phyloP scores from a whole-genome alignment of 2,888 invertebrate species.

The Luperina testacea region DNA sequence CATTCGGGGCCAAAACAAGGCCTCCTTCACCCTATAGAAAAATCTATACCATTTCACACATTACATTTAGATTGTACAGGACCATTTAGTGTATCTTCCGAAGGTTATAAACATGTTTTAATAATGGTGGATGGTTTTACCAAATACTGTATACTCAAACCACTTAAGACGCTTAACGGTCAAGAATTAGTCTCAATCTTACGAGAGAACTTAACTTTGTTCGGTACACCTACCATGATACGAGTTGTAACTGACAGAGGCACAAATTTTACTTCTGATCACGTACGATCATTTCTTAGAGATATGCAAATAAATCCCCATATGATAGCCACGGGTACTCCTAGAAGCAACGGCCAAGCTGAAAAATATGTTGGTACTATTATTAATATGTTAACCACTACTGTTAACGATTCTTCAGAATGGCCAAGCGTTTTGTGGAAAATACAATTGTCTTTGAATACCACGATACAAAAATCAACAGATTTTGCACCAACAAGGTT shows the following conservation, averaged over 20 bases:
- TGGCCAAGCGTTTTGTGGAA: conserved; percentile 32
- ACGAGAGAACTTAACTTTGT: conserved; percentile 61
- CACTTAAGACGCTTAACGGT: conserved; percentile 59
- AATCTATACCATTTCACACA: conserved; percentile 19
- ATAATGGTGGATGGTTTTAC: conserved; percentile 65
- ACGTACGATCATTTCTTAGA: conserved; percentile 5
- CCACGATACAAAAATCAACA: conserved; percentile 21
- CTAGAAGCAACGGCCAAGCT: conserved; percentile 54
- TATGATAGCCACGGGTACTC: conserved; percentile 38
- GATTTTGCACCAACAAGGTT: conserved; percentile 19
- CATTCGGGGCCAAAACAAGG: conserved; percentile 29
- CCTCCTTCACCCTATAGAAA: conserved; percentile 25
- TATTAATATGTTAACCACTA: conserved; percentile 20
- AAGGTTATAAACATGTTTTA: conserved; percentile 22
- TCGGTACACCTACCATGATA: conserved; percentile 53
- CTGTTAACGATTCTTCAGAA: conserved; percentile 6
- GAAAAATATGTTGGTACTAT: conserved; percentile 19
- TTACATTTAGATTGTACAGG: conserved; percentile 27
- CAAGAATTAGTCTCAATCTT: conserved; percentile 57
- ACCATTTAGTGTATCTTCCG: conserved; percentile 7
- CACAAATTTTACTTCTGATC: conserved; percentile 23
- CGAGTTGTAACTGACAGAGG: conserved; percentile 30
- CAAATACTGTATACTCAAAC: conserved; percentile 67
- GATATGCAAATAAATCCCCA: conserved; percentile 31
- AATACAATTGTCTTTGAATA: conserved; percentile 14